Base-by-base conservation (phyloP, 1,140 invertebrate genomes). In the Scaptodrosophila lebanonensis region DNA sequence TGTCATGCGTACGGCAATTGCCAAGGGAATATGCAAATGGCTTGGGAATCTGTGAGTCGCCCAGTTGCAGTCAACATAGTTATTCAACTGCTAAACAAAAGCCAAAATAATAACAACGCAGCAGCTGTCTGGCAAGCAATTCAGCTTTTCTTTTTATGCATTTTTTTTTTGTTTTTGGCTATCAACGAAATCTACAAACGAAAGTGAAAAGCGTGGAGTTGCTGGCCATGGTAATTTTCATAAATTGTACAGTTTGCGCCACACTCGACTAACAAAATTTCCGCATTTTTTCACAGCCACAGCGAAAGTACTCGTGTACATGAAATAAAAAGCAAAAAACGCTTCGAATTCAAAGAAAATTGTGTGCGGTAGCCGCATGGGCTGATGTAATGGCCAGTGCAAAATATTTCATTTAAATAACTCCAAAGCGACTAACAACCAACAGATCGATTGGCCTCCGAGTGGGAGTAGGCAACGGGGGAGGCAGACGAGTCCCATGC, bases 371-470 rank as follows among this genome's bases (percentile, higher is more conserved):
- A 58, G 66, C 39, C 18, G 13, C 25, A 51, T 13, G 44, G 33
- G 42, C 60, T 76, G 72, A 76, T 72, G 72, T 76, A 76, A 76
- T 76, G 72, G 72, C 39, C 72, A 58, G 65, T 49, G 56, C 68
- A 73, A 72, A n/a, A 73, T 68, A 77, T 63, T 79, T 77, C 68
- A 76, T 63, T 68, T 79, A 75, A 79, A 77, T 77, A 77, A 77
- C 67, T 79, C 67, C 43, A 52, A 48, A 27, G 44, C 22, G 43
- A 43, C 40, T 30, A 33, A 29, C 27, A 30, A 17, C 13, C 45
- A 61, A 47, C 42, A 36, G 22, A 25, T 25, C 8, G 22, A 4
- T 50, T 35, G 42, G 20, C 18, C 40, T 51, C n/a, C n/a, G n/a
- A n/a, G n/a, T n/a, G n/a, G 45, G 20, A 47, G 35, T 18, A n/a